phyloP scores from a whole-genome alignment of 1,140 invertebrate genomes.

The Drosophila cardini region DNA sequence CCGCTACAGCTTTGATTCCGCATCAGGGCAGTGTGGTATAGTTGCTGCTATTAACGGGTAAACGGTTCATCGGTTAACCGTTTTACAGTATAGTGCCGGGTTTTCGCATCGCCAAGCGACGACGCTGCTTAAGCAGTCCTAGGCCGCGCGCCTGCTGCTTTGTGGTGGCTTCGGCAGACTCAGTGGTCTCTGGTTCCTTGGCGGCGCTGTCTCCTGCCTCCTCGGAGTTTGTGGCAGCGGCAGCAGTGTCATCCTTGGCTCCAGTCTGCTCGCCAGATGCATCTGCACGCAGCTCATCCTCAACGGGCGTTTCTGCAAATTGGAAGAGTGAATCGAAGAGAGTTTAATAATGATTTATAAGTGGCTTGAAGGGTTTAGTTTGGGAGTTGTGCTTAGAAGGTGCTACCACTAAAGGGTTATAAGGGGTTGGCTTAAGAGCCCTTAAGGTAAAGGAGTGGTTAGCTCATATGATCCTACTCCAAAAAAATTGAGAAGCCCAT shows the following conservation, averaged over 20 bases:
- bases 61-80: conserved; percentile 6
- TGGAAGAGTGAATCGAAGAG: background rate
- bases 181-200: conserved; percentile 84
- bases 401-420: too few species aligned
- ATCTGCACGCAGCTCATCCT: conserved; percentile 81
- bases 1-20: conserved; percentile 16
- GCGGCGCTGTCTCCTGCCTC: conserved; percentile 51
- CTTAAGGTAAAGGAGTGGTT: too few species aligned
- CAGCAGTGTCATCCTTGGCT: conserved; percentile 61
- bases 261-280: conserved; percentile 52
- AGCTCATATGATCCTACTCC: too few species aligned
- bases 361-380: too few species aligned
- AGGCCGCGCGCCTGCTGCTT: conserved; percentile 86
- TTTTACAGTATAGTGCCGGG: conserved; percentile 86
- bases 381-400: too few species aligned
- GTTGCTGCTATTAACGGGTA: conserved; percentile 32
- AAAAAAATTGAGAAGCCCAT: too few species aligned
- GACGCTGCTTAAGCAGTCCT: conserved; percentile 87
- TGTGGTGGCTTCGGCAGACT: conserved; percentile 84
- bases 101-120: conserved; percentile 86
- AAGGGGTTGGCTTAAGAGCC: too few species aligned
- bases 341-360: background rate
- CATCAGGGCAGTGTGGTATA: background rate
- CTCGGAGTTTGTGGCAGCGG: conserved; percentile 38
- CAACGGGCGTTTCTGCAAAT: conserved; percentile 64